Evolutionary conservation across 2,888 invertebrate species (phyloP).

Genomic region (Noctua comes): DNA sequence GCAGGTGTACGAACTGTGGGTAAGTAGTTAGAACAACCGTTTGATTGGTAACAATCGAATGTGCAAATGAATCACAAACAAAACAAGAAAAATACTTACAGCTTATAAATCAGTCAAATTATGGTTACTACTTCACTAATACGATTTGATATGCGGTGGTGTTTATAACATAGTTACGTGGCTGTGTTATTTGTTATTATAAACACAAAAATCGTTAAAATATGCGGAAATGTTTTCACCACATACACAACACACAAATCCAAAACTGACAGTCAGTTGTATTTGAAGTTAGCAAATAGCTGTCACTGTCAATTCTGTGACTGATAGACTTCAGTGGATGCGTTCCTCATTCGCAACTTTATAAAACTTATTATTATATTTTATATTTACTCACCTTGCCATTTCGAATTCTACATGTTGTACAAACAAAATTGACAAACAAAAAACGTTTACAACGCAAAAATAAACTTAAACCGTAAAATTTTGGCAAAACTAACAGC

Average conservation of each 20-base stretch:
- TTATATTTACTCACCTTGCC: background rate
- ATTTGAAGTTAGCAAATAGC: background rate
- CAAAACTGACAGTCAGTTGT: conserved; percentile 4
- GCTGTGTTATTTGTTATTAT: conserved; percentile 30
- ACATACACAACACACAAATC: conserved; percentile 29
- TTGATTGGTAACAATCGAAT: conserved; percentile 37
- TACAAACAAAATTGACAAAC: background rate
- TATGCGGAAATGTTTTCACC: conserved; percentile 46
- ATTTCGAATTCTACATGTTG: too few relatives aligned
- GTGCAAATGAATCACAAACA: conserved; percentile 45
- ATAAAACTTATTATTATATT: background rate
- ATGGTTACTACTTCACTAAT: conserved; percentile 22
- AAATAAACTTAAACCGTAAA: too few relatives aligned
- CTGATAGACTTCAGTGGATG: background rate
- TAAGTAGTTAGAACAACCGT: conserved; percentile 23
- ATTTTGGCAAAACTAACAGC: too few relatives aligned
- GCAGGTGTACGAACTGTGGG: conserved; percentile 8
- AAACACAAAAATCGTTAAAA: conserved; percentile 31
- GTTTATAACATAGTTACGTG: conserved; percentile 57
- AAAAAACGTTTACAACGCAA: too few relatives aligned
- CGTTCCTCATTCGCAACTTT: background rate
- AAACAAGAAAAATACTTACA: conserved; percentile 56
- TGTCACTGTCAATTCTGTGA: conserved; percentile 1
- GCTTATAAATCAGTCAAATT: conserved; percentile 24
- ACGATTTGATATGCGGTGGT: background rate